Conservation (phyloP, 2,888 invertebrate genomes). For the Apantesis nais region DNA sequence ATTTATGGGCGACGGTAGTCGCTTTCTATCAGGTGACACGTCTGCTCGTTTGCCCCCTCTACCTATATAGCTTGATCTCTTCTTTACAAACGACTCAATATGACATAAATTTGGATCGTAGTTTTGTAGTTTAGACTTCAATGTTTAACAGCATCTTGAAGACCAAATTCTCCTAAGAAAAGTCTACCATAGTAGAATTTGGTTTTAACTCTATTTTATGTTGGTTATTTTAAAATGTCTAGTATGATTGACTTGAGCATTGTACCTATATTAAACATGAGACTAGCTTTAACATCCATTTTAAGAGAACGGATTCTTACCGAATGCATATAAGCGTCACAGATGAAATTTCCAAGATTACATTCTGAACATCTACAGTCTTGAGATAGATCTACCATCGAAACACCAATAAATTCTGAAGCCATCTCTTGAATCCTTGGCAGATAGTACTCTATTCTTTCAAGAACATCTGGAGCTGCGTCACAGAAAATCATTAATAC, state of each 20-base stretch:
- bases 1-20: too few species aligned
- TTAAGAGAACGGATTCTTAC: conserved; percentile 69
- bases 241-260: not conserved
- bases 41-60: too few species aligned
- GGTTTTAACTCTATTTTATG: not conserved
- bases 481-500: not conserved
- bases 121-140: not conserved
- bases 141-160: not conserved
- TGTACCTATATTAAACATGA: not conserved
- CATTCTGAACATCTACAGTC: conserved; percentile 88
- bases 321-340: conserved; percentile 88
- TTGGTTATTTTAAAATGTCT: not conserved
- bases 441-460: conserved; percentile 86
- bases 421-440: conserved; percentile 84
- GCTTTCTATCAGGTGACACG: too few species aligned
- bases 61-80: not conserved
- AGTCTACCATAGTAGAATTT: too few species aligned
- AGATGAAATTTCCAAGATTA: conserved; percentile 89
- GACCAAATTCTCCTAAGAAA: not conserved
- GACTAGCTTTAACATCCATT: not conserved
- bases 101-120: not conserved
- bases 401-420: conserved; percentile 84
- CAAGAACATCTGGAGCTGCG: conserved; percentile 80
- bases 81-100: not conserved
- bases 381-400: conserved; percentile 84